A percentile compares a stretch with the other conserved stretches of the same genome.
These are phyloP conservation scores for Zaprionus tsacasi DNA, from an alignment of 1,140 invertebrate genomes.

Conservation along the genomic window DNA sequence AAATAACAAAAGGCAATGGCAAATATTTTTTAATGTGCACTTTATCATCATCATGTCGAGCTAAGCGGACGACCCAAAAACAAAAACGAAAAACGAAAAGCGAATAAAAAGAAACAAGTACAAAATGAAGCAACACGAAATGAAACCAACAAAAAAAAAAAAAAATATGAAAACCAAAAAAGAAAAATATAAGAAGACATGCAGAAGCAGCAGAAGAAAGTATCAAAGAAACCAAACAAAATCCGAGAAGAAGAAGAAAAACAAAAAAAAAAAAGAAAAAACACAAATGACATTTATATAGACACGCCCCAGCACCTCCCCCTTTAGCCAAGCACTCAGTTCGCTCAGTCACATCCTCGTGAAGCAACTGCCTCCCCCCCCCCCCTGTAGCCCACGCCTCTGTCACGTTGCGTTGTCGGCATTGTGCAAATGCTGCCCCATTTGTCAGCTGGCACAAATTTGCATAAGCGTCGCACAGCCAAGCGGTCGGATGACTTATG, in stretches of 20 bases:
- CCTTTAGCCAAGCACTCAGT: slow-evolving; percentile 1
- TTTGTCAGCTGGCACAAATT: slow-evolving; percentile 80
- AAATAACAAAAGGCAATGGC: slow-evolving; percentile 58
- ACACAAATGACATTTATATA: slow-evolving; percentile 80
- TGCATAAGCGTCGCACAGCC: slow-evolving; percentile 74
- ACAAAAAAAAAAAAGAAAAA: slow-evolving; percentile 58
- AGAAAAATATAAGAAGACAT: slow-evolving; percentile 20
- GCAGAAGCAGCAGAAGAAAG: slow-evolving; percentile 1
- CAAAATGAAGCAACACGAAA: background rate
- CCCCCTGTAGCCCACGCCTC: background rate
- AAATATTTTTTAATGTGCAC: slow-evolving; percentile 80
- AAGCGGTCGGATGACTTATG: slow-evolving; percentile 79
- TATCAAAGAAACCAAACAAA: slow-evolving; percentile 36
- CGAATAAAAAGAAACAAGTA: slow-evolving; percentile 12
- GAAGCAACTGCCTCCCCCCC: background rate
- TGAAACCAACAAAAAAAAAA: slow-evolving; percentile 19
- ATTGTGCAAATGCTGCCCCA: slow-evolving; percentile 81
- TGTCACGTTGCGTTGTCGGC: slow-evolving; percentile 38
- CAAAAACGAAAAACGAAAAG: slow-evolving; percentile 8
- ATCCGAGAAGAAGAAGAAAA: slow-evolving; percentile 29
- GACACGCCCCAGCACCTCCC: slow-evolving; percentile 62
- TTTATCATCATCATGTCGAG: slow-evolving; percentile 79
- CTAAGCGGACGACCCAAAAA: slow-evolving; percentile 57
- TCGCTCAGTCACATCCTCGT: slow-evolving; percentile 13
- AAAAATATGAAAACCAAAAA: slow-evolving; percentile 19